phyloP scores from a whole-genome alignment of 2,888 invertebrate species.

The Hedya salicella region DNA sequence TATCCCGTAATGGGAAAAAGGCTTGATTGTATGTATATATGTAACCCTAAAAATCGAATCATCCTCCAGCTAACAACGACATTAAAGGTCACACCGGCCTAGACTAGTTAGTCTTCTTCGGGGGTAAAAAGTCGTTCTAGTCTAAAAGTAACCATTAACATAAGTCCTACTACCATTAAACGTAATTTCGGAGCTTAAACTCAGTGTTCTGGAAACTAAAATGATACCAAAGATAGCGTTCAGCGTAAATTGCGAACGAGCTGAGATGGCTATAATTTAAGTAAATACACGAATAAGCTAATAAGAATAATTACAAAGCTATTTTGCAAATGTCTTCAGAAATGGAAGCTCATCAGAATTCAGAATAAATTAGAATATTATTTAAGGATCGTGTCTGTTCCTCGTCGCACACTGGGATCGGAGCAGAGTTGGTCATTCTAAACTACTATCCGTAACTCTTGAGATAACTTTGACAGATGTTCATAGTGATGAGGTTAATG shows the following conservation, averaged over 20 bases:
- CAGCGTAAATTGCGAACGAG: not conserved
- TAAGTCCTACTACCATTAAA: constrained; percentile 2
- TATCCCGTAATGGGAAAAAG: no score
- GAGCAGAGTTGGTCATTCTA: not conserved
- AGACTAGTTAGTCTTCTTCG: not conserved
- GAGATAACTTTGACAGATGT: not conserved
- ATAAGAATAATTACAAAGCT: constrained; percentile 27
- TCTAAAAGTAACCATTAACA: not conserved
- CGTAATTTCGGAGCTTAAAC: not conserved
- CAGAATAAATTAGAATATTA: constrained; percentile 30
- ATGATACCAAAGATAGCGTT: not conserved
- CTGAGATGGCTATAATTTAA: constrained; percentile 14
- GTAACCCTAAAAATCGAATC: no score
- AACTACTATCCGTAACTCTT: not conserved
- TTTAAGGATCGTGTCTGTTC: constrained; percentile 1
- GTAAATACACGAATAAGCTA: constrained; percentile 12
- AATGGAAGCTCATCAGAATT: constrained; percentile 19
- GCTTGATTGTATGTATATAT: no score
- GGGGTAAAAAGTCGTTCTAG: not conserved
- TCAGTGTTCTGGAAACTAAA: not conserved
- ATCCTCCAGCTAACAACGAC: no score
- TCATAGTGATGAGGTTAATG: no score
- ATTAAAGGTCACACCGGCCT: no score
- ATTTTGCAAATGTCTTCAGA: constrained; percentile 15
- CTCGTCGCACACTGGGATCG: constrained; percentile 1